These are phyloP conservation scores for Aethes cnicana DNA, from an alignment of 2,888 invertebrate genomes.

Conservation along the genomic window DNA sequence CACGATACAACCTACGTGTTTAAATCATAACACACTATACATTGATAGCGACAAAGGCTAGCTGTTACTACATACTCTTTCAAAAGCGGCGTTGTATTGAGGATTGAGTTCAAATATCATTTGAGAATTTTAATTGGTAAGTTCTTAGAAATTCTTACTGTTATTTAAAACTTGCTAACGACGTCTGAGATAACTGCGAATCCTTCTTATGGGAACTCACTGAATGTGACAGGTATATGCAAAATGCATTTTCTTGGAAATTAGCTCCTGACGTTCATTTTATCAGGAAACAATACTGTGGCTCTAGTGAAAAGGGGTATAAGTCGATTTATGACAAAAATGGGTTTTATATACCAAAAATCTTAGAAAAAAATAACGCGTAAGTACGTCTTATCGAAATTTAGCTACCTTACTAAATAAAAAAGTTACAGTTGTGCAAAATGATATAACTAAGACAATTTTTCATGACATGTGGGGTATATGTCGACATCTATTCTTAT, in stretches of 20 bases:
- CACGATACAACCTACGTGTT: constrained; percentile 33
- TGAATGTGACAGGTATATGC: constrained; percentile 6
- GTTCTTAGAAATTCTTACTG: constrained; percentile 16
- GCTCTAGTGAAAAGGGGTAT: too few species aligned
- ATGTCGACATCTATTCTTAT: too few species aligned
- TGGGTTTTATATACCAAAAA: too few species aligned
- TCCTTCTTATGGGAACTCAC: constrained; percentile 15
- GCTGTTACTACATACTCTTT: neutral
- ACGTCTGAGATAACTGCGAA: constrained; percentile 6
- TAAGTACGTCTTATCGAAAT: too few species aligned
- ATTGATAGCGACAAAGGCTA: constrained; percentile 16
- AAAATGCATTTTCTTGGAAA: constrained; percentile 6
- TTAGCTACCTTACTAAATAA: too few species aligned
- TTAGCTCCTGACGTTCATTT: neutral
- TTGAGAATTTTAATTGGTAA: constrained; percentile 17
- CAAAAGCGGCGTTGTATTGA: constrained; percentile 9
- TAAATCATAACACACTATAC: constrained; percentile 19
- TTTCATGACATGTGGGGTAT: too few species aligned
- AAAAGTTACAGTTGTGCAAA: too few species aligned
- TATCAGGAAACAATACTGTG: neutral
- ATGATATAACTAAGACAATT: too few species aligned
- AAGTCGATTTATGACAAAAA: too few species aligned
- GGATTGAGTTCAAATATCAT: constrained; percentile 6
- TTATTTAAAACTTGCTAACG: constrained; percentile 8
- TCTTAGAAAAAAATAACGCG: too few species aligned